Evolutionary conservation across 2,113 vertebrate genomes (phyloP).

Genomic region (Sapayoa aenigma): DNA sequence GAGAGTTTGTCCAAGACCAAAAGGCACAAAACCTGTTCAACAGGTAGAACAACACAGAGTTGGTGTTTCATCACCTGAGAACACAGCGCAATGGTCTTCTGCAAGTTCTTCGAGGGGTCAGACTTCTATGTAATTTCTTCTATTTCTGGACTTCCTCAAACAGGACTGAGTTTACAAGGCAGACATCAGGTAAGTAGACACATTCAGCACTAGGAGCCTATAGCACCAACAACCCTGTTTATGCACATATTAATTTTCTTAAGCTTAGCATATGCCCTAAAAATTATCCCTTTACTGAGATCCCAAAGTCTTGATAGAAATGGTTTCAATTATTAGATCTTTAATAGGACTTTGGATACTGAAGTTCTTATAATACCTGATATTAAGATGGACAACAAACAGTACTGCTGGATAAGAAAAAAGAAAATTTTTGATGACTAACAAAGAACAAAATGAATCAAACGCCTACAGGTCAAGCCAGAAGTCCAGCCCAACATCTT

Average conservation of each 20-base stretch:
- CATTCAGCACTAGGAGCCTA: not conserved
- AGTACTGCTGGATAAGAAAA: not conserved
- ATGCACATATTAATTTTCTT: not conserved
- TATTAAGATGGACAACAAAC: not conserved
- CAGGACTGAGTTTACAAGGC: not conserved
- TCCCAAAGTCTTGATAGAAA: not conserved
- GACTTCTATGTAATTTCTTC: not conserved
- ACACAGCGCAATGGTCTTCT: not conserved
- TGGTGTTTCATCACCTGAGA: conserved; percentile 6
- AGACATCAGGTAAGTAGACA: not conserved
- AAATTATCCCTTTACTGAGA: not conserved
- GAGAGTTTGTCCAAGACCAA: not conserved
- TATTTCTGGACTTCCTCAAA: not conserved
- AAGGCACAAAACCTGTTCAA: conserved; percentile 13
- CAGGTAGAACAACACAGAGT: not conserved
- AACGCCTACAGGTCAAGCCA: not conserved
- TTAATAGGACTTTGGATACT: not conserved
- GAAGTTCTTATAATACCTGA: not conserved
- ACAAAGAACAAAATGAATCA: not conserved
- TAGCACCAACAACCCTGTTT: not conserved
- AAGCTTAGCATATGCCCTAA: not conserved
- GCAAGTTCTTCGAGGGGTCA: conserved; percentile 5
- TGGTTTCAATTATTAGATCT: not conserved
- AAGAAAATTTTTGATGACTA: not conserved
- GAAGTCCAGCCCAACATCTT: not conserved